These are phyloP conservation scores for Anguilla megastoma DNA, from an alignment of 2,797 vertebrate genomes.

Conservation along the genomic window DNA sequence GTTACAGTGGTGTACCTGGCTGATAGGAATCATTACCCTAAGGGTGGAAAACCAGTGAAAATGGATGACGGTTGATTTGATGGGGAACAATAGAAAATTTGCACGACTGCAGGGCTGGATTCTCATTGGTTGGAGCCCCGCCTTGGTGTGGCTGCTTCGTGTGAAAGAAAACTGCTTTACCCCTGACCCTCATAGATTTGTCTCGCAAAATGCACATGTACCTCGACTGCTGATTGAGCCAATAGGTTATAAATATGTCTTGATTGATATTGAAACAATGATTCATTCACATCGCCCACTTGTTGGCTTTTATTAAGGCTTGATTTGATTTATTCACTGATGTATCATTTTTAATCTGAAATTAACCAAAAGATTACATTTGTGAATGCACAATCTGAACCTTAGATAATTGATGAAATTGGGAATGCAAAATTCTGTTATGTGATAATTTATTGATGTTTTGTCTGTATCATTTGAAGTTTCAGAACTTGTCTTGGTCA, in stretches of 20 bases:
- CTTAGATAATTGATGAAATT: no score
- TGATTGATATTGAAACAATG: not conserved
- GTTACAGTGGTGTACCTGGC: not conserved
- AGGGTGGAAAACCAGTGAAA: not conserved
- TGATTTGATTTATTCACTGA: not conserved
- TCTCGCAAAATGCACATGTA: not conserved
- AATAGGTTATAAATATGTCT: not conserved
- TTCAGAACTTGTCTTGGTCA: no score
- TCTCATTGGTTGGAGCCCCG: not conserved
- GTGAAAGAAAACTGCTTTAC: not conserved
- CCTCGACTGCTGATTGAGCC: not conserved
- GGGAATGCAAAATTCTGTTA: no score
- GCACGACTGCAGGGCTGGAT: not conserved
- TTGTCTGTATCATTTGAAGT: no score
- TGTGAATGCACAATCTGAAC: no score
- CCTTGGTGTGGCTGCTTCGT: not conserved
- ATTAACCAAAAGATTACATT: no score
- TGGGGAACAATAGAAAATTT: not conserved
- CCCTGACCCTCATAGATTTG: not conserved
- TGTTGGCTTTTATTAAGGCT: not conserved
- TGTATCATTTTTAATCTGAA: no score
- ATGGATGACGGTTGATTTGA: not conserved
- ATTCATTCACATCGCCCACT: not conserved
- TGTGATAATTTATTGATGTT: no score
- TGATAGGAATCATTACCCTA: not conserved